phyloP scores from a whole-genome alignment of 2,888 invertebrate species.

The Diplolepis rosae region DNA sequence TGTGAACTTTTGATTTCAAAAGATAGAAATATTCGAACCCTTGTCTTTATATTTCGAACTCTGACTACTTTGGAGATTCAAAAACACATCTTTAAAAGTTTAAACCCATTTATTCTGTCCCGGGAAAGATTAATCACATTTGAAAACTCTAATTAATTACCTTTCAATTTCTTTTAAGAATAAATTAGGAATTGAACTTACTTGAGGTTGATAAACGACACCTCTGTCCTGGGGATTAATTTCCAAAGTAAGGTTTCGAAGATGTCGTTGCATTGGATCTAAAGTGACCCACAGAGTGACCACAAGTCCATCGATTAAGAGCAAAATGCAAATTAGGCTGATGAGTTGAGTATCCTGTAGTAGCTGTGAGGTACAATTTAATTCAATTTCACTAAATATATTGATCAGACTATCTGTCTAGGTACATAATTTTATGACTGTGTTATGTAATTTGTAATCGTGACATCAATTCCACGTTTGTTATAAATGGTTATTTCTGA shows the following conservation, averaged over 20 bases:
- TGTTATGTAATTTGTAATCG: not conserved
- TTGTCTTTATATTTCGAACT: too few relatives aligned
- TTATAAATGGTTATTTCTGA: not conserved
- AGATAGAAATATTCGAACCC: too few relatives aligned
- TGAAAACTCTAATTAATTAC: too few relatives aligned
- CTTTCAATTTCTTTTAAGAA: not conserved
- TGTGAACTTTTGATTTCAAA: too few relatives aligned
- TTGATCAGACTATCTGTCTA: not conserved
- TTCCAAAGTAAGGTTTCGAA: slow-evolving; percentile 88
- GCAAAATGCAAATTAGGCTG: slow-evolving; percentile 86
- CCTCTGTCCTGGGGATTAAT: slow-evolving; percentile 85
- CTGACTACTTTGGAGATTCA: too few relatives aligned
- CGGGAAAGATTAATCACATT: too few relatives aligned
- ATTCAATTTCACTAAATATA: not conserved
- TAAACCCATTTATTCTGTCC: too few relatives aligned
- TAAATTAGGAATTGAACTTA: slow-evolving; percentile 59
- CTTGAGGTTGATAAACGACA: slow-evolving; percentile 90
- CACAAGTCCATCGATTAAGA: slow-evolving; percentile 88
- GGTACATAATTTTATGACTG: not conserved
- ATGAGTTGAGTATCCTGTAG: slow-evolving; percentile 93
- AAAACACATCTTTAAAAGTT: too few relatives aligned
- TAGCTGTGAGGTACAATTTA: slow-evolving; percentile 74
- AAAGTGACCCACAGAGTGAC: slow-evolving; percentile 88
- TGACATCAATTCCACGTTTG: not conserved
- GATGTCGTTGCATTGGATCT: slow-evolving; percentile 91